These are phyloP conservation scores for Heteromurus nitidus DNA, from an alignment of 2,888 invertebrate genomes.

Conservation along the genomic window DNA sequence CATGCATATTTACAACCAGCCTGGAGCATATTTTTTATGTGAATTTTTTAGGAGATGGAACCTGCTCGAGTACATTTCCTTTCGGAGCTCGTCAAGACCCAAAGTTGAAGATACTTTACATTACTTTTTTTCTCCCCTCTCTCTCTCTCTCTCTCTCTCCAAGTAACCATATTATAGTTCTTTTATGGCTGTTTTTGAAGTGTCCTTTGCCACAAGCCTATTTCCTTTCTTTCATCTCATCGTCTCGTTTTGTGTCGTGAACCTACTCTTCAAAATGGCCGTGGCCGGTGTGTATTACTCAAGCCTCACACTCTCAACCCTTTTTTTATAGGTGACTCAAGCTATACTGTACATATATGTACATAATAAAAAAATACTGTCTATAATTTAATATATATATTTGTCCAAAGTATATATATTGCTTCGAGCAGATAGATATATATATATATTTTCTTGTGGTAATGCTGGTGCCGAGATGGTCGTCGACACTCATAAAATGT, in stretches of 20 bases:
- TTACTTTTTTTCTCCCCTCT: conserved; percentile 44
- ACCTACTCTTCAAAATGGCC: conserved; percentile 51
- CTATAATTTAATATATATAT: no score
- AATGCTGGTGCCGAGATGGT: conserved; percentile 28
- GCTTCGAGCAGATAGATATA: no score
- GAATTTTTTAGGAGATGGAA: conserved; percentile 38
- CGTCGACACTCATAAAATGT: conserved; percentile 63
- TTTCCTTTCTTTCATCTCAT: conserved; percentile 63
- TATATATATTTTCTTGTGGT: not conserved
- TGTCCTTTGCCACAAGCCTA: conserved; percentile 67
- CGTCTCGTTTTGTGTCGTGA: conserved; percentile 52
- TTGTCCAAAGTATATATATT: no score
- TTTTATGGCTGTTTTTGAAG: conserved; percentile 64
- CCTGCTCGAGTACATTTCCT: conserved; percentile 54
- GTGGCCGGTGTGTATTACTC: conserved; percentile 41
- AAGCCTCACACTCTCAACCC: no score
- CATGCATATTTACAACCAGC: conserved; percentile 31
- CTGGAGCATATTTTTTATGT: conserved; percentile 52
- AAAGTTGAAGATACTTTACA: conserved; percentile 62
- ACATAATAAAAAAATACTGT: no score
- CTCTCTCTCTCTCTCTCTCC: conserved; percentile 28
- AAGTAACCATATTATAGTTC: conserved; percentile 63
- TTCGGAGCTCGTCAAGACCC: conserved; percentile 53
- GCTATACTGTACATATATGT: no score
- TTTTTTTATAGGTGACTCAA: no score